A percentile compares a stretch with the other conserved stretches of the same genome.
Conservation (phyloP, 2,888 invertebrate species). For the Schizotus pectinicornis region DNA sequence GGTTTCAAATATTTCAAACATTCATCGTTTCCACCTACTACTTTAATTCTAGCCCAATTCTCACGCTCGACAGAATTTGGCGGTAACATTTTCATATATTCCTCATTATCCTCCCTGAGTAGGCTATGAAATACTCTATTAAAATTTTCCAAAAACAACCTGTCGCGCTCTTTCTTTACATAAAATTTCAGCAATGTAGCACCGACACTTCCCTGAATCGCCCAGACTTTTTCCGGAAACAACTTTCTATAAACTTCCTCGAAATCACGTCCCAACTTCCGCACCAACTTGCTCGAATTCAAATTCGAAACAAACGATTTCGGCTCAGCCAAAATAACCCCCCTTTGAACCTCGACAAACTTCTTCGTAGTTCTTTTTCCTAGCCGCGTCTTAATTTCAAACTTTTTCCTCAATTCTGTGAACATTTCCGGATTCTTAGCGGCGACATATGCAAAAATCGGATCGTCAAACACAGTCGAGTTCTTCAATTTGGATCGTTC, state of each 20-base stretch:
- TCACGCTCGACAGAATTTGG: slow-evolving; percentile 1
- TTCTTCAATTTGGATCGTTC: slow-evolving; percentile 2
- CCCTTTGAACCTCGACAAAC: neutral
- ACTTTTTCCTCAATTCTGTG: neutral
- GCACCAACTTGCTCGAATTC: neutral
- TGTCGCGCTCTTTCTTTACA: neutral
- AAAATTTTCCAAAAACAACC: neutral
- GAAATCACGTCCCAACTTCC: slow-evolving; percentile 5
- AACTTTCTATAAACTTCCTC: neutral
- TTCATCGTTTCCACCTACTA: neutral
- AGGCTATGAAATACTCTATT: slow-evolving; percentile 2
- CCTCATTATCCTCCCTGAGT: neutral
- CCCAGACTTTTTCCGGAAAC: neutral
- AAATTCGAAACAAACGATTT: slow-evolving; percentile 1
- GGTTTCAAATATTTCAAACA: neutral
- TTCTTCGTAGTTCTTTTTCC: slow-evolving; percentile 6
- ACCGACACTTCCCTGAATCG: neutral
- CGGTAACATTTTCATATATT: slow-evolving; percentile 4
- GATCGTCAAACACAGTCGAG: neutral
- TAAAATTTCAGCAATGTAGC: slow-evolving; percentile 1
- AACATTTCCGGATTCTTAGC: neutral
- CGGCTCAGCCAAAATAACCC: neutral
- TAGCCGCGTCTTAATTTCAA: neutral
- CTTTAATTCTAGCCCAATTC: neutral
- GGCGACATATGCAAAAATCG: neutral